A percentile compares a stretch with the other conserved stretches of the same genome.
phyloP scores from a whole-genome alignment of 64 coral and sea anemone genomes.

The Stichodactyla mertensii region DNA sequence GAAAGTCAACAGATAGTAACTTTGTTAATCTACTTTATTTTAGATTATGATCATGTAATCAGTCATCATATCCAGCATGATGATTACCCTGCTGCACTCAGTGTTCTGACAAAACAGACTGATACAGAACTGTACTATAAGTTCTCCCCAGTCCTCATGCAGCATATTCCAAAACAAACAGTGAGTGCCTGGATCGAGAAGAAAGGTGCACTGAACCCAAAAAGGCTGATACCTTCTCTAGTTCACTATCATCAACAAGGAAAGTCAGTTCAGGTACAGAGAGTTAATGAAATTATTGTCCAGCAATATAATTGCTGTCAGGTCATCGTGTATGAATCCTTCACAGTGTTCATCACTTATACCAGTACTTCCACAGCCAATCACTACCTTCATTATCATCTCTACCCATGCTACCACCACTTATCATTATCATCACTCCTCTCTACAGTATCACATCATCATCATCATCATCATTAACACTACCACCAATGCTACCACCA shows the following conservation, averaged over 20 bases:
- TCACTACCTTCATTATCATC: too few species aligned
- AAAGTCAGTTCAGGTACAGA: constrained; percentile 57
- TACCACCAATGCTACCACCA: too few species aligned
- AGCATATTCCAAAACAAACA: constrained; percentile 83
- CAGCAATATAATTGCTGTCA: background rate
- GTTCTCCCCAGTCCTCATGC: constrained; percentile 93
- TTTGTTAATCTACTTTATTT: background rate
- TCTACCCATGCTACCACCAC: too few species aligned
- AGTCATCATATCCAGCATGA: constrained; percentile 96
- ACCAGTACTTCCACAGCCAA: too few species aligned
- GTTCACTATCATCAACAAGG: constrained; percentile 90
- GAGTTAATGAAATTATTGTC: background rate
- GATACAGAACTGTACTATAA: constrained; percentile 90
- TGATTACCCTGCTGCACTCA: constrained; percentile 68
- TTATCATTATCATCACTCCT: too few species aligned
- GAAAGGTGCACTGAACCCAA: constrained; percentile 67
- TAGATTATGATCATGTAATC: constrained; percentile 96
- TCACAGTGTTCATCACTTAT: too few species aligned
- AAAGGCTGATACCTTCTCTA: constrained; percentile 77
- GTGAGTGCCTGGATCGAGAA: constrained; percentile 91
- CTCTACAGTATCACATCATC: too few species aligned
- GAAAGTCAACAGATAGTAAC: too few species aligned
- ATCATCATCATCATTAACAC: too few species aligned
- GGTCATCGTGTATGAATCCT: too few species aligned
- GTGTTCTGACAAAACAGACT: constrained; percentile 82